A percentile compares a stretch with the other conserved stretches of the same genome.
These are phyloP conservation scores for Actinemys pallida DNA, from an alignment of 2,113 vertebrate species.

Conservation along the genomic window DNA sequence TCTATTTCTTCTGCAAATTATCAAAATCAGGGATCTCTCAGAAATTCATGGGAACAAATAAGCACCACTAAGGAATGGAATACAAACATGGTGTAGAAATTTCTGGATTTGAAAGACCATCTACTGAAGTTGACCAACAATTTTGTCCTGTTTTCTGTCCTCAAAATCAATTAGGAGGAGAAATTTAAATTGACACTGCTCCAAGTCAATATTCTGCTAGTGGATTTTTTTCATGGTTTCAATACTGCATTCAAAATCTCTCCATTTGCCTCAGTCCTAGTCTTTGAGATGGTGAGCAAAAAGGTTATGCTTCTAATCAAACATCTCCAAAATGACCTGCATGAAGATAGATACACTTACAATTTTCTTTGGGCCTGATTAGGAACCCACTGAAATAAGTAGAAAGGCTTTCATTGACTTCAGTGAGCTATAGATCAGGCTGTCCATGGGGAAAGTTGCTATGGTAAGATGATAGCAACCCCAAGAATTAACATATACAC, in stretches of 20 bases:
- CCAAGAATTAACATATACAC: background rate
- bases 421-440: background rate
- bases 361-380: background rate
- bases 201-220: background rate
- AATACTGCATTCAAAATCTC: background rate
- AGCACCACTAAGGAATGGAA: background rate
- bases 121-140: background rate
- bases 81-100: background rate
- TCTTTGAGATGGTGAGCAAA: background rate
- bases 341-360: rapidly evolving
- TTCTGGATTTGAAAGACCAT: background rate
- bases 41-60: background rate
- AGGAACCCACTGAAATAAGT: background rate
- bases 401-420: background rate
- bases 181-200: background rate
- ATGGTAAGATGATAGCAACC: background rate
- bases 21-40: background rate
- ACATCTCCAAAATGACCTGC: background rate
- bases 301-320: rapidly evolving
- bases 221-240: background rate
- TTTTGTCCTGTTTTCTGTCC: background rate
- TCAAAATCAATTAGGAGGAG: background rate
- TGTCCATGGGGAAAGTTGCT: rapidly evolving
- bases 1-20: background rate
- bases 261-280: background rate